phyloP scores from a whole-genome alignment of 2,888 invertebrate genomes.

The Noctua fimbriata region DNA sequence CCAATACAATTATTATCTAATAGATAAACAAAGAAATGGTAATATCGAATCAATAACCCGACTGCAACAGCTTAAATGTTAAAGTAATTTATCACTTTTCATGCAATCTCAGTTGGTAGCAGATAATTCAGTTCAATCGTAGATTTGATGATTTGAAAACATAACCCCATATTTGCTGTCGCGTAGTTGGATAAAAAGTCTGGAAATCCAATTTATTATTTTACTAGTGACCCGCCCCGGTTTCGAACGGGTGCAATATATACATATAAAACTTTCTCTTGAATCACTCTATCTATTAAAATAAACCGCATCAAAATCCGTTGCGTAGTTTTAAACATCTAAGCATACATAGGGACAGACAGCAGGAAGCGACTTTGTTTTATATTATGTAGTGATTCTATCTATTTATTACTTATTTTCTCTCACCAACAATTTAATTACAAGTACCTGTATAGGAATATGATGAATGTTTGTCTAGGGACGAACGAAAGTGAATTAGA shows the following conservation, averaged over 20 bases:
- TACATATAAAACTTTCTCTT: too few relatives aligned
- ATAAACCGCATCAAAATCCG: too few relatives aligned
- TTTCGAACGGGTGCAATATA: too few relatives aligned
- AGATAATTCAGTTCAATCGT: neutral
- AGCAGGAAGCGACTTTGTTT: too few relatives aligned
- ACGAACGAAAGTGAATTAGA: constrained; percentile 60
- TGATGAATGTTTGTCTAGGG: constrained; percentile 63
- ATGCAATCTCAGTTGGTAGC: neutral
- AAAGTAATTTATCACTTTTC: neutral
- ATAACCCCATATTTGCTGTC: neutral
- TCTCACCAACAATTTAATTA: constrained; percentile 40
- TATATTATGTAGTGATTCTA: too few relatives aligned
- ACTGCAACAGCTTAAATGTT: neutral
- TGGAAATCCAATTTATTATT: neutral
- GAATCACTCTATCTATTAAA: too few relatives aligned
- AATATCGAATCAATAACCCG: neutral
- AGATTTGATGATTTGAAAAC: neutral
- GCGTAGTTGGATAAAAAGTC: neutral
- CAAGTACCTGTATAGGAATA: constrained; percentile 41
- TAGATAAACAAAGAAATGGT: neutral
- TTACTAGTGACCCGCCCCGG: too few relatives aligned
- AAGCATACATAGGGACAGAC: too few relatives aligned
- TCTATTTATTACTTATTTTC: constrained; percentile 3
- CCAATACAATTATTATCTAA: neutral
- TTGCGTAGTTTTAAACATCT: too few relatives aligned